Evolutionary conservation across 2,888 invertebrate species (phyloP), one percentile per base, ranked within the genome.

Genomic region (Coelopa pilipes): DNA sequence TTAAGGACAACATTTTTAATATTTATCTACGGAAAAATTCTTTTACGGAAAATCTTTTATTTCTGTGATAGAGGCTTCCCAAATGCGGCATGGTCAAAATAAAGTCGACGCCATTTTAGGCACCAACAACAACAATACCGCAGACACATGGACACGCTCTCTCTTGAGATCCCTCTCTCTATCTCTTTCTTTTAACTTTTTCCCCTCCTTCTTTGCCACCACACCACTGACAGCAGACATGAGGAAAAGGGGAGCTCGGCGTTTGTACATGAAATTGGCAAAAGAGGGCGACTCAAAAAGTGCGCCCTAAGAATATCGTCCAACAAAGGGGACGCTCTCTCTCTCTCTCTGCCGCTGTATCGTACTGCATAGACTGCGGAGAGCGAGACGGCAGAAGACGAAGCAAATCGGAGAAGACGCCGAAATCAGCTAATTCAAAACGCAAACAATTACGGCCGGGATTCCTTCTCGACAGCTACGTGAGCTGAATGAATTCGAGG

Each of bases 201-300:
- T 34, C 4, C 34, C 34, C 7, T 34, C 34, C 34, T 34, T 7
- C 34, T 4, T 34, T 7, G 34, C 2, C 34, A 2, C 7, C 34
- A 4, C 34, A 4, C 34, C 19, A 19, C 65, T 47, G 17, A 46
- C 46, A 45, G 17, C 15, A 65, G 57, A 45, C 21, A 24, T 55
- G 21, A 50, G 21, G 53, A 72, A 55, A 21, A 34, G 34, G 34
- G 34, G 34, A 34, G 34, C 34, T 34, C 34, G 34, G 34, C 7
- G 2, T 34, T 34, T 34, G 34, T 34, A 34, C 7, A 34, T 34
- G 34, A 34, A 34, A 34, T 34, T 34, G 34, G 34, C 34, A 34
- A 69, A 68, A 65, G 70, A 74, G 70, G 63, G 65, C 12, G 78
- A 83, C 79, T 80, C 81, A 80, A 78, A 78, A 82, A 34, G 34